Evolutionary conservation across 2,113 vertebrate genomes (phyloP), one percentile per base, ranked within the genome.

Genomic region (Ibidorhyncha struthersii): DNA sequence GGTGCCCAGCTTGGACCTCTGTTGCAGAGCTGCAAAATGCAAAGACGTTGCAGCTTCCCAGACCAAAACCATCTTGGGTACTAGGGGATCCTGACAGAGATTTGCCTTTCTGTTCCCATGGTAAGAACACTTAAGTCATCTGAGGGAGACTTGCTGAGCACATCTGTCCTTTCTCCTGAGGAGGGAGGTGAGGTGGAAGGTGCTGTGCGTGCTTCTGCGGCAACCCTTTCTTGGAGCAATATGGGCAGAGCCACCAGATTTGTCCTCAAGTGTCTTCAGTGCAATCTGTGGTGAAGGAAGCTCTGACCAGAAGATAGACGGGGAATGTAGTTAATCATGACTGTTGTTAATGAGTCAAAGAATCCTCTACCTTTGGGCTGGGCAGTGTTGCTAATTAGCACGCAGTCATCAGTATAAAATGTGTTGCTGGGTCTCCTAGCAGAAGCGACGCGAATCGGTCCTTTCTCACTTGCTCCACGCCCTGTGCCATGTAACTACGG

Each of bases 341-440:
- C 19, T 25, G 21, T 32, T 65, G 56, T 40, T 82, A 81, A 47
- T 36, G 69, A 94, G 34, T 80, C 52, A 77, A 90, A 86, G 67
- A 59, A 89, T 85, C 53, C n/a, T 85, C 50, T 91, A 38, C 62
- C 70, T 94, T 62, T 89, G 74, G 52, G 66, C 67, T 73, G 70
- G n/a, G 32, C 47, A 61, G 18, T 7, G 12, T n/a, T 91, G 83
- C 36, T 92, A 79, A 85, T 87, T 77, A 94, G 49, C 49, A 56
- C 0, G 0, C 40, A 67, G 47, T 61, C 40, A 36, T 76, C 61
- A 53, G 58, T 50, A 91, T 36, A 52, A 70, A 91, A 80, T 62
- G 40, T 36, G 30, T 89, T 89, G 22, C 32, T 66, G 56, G 27
- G 23, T 82, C 43, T 89, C 52, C 58, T 58, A 22, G 49, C 4